A percentile compares a stretch with the other conserved stretches of the same genome.
Evolutionary conservation across 2,113 vertebrate species (phyloP).

Genomic region (Amphilophus citrinellus): DNA sequence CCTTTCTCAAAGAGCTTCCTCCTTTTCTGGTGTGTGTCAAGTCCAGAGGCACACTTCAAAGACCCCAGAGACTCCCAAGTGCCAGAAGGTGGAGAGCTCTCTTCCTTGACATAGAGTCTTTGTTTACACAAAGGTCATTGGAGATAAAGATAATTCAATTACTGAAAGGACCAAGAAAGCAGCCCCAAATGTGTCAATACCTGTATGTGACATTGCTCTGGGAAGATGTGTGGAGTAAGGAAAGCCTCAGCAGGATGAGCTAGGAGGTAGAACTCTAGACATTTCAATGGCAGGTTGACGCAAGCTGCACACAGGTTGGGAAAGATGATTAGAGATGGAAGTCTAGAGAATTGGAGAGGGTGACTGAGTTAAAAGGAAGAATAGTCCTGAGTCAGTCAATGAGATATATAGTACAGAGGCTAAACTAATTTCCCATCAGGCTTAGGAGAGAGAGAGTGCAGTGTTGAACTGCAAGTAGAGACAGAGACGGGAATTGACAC

Average conservation of each 20-base stretch:
- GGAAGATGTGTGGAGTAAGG: neutral
- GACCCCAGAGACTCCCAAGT: constrained; percentile 10
- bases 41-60: constrained; percentile 45
- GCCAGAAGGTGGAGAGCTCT: constrained; percentile 9
- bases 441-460: constrained; percentile 9
- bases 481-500: constrained; percentile 40
- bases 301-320: neutral
- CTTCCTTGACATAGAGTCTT: constrained; percentile 20
- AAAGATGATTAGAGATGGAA: neutral
- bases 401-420: constrained; percentile 11
- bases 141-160: constrained; percentile 63
- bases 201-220: neutral
- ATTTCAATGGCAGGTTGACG: neutral
- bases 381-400: constrained; percentile 11
- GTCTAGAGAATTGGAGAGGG: neutral
- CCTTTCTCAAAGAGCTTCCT: constrained; percentile 42
- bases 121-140: constrained; percentile 35
- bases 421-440: constrained; percentile 38
- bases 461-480: neutral
- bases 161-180: constrained; percentile 14
- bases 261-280: neutral
- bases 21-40: constrained; percentile 11
- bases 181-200: neutral
- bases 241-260: neutral
- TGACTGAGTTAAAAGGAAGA: neutral